These are phyloP conservation scores for Cyphomyrmex costatus DNA, from an alignment of 1,140 invertebrate genomes.

Conservation along the genomic window DNA sequence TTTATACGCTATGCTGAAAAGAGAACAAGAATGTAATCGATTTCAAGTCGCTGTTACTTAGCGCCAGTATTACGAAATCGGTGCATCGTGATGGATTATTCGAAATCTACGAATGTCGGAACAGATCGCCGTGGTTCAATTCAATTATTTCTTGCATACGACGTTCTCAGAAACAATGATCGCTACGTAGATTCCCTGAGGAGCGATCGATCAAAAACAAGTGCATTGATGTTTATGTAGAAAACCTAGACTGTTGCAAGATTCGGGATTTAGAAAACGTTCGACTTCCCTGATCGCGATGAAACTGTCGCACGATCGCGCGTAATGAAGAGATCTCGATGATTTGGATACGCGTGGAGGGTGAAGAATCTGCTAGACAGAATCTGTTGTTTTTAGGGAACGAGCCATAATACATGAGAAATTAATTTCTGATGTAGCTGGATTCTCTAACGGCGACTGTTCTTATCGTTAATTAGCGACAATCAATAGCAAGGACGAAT, in stretches of 20 bases:
- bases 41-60: conserved; percentile 87
- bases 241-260: conserved; percentile 86
- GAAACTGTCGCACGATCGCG: conserved; percentile 32
- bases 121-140: conserved; percentile 84
- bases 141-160: conserved; percentile 89
- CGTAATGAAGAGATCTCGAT: not conserved
- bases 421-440: too few species aligned
- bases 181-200: conserved; percentile 88
- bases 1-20: conserved; percentile 89
- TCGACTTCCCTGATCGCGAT: conserved; percentile 77
- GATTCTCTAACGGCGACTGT: too few species aligned
- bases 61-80: conserved; percentile 85
- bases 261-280: conserved; percentile 76
- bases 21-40: conserved; percentile 85
- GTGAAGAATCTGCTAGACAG: conserved; percentile 77
- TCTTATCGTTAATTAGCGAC: too few species aligned
- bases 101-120: conserved; percentile 87
- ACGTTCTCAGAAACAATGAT: conserved; percentile 89
- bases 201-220: conserved; percentile 87
- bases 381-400: too few species aligned
- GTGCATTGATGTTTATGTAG: conserved; percentile 91
- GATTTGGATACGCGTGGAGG: conserved; percentile 75
- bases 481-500: too few species aligned
- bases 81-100: conserved; percentile 86
- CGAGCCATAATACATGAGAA: too few species aligned